phyloP scores from a whole-genome alignment of 37 sponge, comb jelly and placozoan genomes.

The Chondrosia reniformis region DNA sequence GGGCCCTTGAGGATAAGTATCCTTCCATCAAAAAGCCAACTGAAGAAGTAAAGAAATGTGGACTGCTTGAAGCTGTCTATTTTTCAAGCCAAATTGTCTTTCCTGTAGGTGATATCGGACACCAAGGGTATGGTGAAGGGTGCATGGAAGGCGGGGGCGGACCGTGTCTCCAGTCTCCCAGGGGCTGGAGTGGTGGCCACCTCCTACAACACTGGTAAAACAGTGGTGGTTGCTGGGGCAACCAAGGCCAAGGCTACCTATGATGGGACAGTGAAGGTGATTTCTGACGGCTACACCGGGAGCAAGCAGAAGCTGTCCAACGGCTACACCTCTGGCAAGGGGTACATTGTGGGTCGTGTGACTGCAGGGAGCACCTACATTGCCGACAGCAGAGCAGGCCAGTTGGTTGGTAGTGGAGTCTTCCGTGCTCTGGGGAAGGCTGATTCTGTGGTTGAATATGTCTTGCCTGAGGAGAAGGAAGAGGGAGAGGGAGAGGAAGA shows the following conservation, averaged over 20 bases:
- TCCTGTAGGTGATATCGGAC: not conserved
- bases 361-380: slow-evolving; percentile 27
- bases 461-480: slow-evolving; percentile 40
- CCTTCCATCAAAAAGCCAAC: slow-evolving; percentile 51
- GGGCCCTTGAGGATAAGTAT: slow-evolving; percentile 54
- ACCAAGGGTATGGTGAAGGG: not conserved
- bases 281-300: not conserved
- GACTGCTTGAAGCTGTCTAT: not conserved
- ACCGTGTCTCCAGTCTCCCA: slow-evolving; percentile 13
- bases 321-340: slow-evolving; percentile 22
- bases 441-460: slow-evolving; percentile 46
- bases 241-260: not conserved
- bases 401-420: slow-evolving; percentile 49
- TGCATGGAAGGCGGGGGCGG: slow-evolving; percentile 14
- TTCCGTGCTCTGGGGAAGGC: slow-evolving; percentile 33
- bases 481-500: slow-evolving; percentile 48
- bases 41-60: slow-evolving; percentile 27
- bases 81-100: not conserved
- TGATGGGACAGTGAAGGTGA: not conserved
- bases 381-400: slow-evolving; percentile 48
- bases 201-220: slow-evolving; percentile 10
- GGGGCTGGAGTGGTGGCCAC: slow-evolving; percentile 4
- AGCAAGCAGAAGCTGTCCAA: slow-evolving; percentile 3
- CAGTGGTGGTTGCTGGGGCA: not conserved
- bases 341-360: not conserved